A percentile compares a stretch with the other conserved stretches of the same genome.
These are phyloP conservation scores for Rhynchomys soricoides DNA, from an alignment of 2,113 vertebrate species.

Conservation along the genomic window DNA sequence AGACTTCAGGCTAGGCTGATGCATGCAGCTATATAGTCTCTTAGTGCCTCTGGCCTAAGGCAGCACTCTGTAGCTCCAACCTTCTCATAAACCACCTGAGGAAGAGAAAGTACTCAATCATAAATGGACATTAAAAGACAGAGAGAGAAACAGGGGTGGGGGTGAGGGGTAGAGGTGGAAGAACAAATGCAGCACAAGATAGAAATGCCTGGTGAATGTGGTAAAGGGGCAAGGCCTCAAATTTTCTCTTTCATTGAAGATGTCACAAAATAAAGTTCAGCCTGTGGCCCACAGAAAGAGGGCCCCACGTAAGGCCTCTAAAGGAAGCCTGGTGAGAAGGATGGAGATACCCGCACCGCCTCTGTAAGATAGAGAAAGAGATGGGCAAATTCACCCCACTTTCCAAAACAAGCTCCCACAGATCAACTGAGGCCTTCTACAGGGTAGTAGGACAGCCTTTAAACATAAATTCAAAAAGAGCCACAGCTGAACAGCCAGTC, in stretches of 20 bases:
- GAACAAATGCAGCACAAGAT: not conserved
- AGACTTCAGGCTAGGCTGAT: not conserved
- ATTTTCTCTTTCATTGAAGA: not conserved
- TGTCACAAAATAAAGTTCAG: rapidly evolving
- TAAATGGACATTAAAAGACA: not conserved
- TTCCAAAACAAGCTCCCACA: not conserved
- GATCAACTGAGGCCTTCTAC: rapidly evolving
- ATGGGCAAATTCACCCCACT: not conserved
- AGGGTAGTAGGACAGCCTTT: constrained; percentile 20
- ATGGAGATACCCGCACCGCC: rapidly evolving
- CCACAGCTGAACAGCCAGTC: not conserved
- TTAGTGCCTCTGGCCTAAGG: not conserved
- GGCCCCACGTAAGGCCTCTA: not conserved
- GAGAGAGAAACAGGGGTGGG: not conserved
- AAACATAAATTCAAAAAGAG: constrained; percentile 23
- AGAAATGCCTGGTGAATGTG: not conserved
- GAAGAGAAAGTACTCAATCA: not conserved
- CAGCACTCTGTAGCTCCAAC: not conserved
- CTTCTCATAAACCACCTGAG: not conserved
- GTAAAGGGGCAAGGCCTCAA: not conserved
- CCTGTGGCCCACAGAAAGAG: not conserved
- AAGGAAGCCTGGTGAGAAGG: not conserved
- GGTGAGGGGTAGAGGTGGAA: too few relatives aligned
- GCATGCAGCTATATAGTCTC: not conserved
- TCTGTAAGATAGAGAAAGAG: not conserved